These are phyloP conservation scores for Drosophila nr. medialis DNA, from an alignment of 2,888 invertebrate species.

Conservation along the genomic window DNA sequence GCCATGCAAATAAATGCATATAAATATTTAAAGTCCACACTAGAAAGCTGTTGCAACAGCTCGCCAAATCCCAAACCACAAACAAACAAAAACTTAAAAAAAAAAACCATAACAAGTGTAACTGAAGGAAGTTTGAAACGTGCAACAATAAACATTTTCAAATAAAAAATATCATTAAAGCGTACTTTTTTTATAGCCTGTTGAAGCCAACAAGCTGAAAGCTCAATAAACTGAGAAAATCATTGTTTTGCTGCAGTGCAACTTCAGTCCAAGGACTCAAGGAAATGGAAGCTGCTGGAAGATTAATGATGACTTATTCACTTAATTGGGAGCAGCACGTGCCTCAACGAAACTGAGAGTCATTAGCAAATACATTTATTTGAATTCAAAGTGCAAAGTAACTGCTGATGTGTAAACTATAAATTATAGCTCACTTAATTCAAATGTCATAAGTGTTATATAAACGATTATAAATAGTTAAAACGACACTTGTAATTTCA, in stretches of 20 bases:
- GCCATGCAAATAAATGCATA: conserved; percentile 33
- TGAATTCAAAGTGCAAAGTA: neutral
- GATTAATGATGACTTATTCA: conserved; percentile 36
- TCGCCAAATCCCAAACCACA: conserved; percentile 5
- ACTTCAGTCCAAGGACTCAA: conserved; percentile 1
- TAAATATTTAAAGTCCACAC: conserved; percentile 40
- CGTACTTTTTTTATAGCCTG: neutral
- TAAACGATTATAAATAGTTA: conserved; percentile 24
- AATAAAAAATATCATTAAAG: conserved; percentile 46
- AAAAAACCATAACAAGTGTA: conserved; percentile 50
- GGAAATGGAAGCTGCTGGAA: neutral
- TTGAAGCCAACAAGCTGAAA: neutral
- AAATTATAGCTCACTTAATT: conserved; percentile 29
- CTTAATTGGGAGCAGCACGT: conserved; percentile 17
- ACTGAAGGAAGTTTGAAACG: conserved; percentile 72
- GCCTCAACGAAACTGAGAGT: neutral
- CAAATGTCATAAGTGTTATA: conserved; percentile 7
- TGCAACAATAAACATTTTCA: conserved; percentile 76
- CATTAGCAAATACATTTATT: conserved; percentile 12
- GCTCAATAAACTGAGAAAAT: neutral
- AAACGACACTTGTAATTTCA: conserved; percentile 1
- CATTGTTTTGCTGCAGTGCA: neutral
- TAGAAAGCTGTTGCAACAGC: conserved; percentile 28
- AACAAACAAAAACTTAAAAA: conserved; percentile 17
- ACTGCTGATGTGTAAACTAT: conserved; percentile 43